Conservation (phyloP, 2,113 vertebrate species). For the Charina bottae region DNA sequence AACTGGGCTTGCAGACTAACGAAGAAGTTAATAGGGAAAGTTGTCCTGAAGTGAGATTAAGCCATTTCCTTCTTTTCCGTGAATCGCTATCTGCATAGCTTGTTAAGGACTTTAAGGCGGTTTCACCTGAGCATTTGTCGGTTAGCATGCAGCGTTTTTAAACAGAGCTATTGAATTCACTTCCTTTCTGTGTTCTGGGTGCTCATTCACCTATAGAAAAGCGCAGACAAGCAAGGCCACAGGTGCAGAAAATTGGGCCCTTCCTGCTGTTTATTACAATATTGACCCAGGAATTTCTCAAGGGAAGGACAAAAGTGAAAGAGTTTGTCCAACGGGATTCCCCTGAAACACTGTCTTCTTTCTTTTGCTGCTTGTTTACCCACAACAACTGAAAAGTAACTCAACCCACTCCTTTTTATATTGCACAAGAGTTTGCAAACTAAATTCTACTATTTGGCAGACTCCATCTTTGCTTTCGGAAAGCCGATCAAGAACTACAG, state of each 20-base stretch:
- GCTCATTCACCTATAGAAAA: slow-evolving; percentile 70
- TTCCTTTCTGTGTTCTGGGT: slow-evolving; percentile 64
- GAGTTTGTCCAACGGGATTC: slow-evolving; percentile 16
- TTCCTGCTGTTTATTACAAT: slow-evolving; percentile 72
- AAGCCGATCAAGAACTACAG: background rate
- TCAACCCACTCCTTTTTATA: background rate
- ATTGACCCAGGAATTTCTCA: slow-evolving; percentile 47
- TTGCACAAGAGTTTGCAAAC: background rate
- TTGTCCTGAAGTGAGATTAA: slow-evolving; percentile 26
- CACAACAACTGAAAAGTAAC: slow-evolving; percentile 27
- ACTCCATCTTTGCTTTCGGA: background rate
- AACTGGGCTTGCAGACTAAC: background rate
- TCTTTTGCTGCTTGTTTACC: slow-evolving; percentile 37
- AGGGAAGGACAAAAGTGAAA: background rate
- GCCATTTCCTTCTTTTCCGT: slow-evolving; percentile 9
- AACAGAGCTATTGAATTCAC: slow-evolving; percentile 67
- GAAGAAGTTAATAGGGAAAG: background rate
- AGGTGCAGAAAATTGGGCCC: slow-evolving; percentile 71
- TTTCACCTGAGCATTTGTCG: slow-evolving; percentile 69
- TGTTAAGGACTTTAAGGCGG: slow-evolving; percentile 57
- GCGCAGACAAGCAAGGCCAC: slow-evolving; percentile 66
- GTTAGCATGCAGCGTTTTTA: slow-evolving; percentile 67
- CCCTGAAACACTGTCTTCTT: slow-evolving; percentile 50
- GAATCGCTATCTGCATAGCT: slow-evolving; percentile 24
- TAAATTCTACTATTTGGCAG: background rate